phyloP scores from a whole-genome alignment of 1,140 invertebrate genomes.

The Coelopa frigida region DNA sequence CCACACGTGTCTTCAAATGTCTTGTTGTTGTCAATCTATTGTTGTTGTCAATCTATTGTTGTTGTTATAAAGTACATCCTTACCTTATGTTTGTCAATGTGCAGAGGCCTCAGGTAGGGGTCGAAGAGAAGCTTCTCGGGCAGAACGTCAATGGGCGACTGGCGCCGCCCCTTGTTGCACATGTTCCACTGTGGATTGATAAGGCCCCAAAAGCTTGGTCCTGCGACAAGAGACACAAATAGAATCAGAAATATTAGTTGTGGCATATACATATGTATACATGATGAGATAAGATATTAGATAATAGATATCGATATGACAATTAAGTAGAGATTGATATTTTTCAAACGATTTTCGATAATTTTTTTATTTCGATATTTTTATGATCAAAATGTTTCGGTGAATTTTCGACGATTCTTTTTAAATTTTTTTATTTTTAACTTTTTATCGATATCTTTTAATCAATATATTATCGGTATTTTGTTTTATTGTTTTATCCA shows the following conservation, averaged over 20 bases:
- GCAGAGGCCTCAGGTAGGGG: slow-evolving; percentile 78
- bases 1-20: neutral
- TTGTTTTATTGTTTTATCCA: no score
- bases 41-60: neutral
- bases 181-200: slow-evolving; percentile 95
- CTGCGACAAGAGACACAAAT: slow-evolving; percentile 51
- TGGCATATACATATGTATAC: neutral
- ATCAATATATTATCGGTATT: no score
- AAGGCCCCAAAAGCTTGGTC: slow-evolving; percentile 92
- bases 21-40: neutral
- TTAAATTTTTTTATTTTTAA: no score
- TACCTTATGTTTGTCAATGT: slow-evolving; percentile 88
- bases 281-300: no score
- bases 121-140: slow-evolving; percentile 89
- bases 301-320: no score
- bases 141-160: slow-evolving; percentile 94
- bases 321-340: no score
- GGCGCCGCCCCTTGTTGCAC: slow-evolving; percentile 85
- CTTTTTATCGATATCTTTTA: no score
- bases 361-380: no score
- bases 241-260: slow-evolving; percentile 1
- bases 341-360: no score
- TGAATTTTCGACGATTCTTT: no score
- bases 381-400: no score
- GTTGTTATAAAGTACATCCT: slow-evolving; percentile 5